A percentile compares a stretch with the other conserved stretches of the same genome.
Conservation (phyloP, 2,888 invertebrate species). For the Epinotia bilunana region DNA sequence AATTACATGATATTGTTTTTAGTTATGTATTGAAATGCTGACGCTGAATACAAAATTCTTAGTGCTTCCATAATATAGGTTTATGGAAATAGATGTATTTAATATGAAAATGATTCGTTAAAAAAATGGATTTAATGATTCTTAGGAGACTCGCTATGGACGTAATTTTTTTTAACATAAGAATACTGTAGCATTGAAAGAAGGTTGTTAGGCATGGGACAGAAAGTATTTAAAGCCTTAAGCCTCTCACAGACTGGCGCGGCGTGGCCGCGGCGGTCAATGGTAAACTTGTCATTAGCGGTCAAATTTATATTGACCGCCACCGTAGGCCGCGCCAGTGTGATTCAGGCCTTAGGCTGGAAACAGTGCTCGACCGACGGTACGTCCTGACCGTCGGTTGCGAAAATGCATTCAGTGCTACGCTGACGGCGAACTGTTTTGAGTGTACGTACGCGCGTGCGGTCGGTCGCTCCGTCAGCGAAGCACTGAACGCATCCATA, state of each 20-base stretch:
- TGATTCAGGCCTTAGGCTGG: background rate
- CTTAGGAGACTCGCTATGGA: background rate
- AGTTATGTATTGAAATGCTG: conserved; percentile 57
- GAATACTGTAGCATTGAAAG: conserved; percentile 11
- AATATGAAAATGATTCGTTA: conserved; percentile 14
- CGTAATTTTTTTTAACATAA: background rate
- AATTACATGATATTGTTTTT: conserved; percentile 51
- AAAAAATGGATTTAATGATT: background rate
- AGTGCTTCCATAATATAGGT: conserved; percentile 72
- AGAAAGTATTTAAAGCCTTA: background rate
- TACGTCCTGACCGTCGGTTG: too few relatives aligned
- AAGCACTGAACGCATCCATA: too few relatives aligned
- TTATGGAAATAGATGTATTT: conserved; percentile 52
- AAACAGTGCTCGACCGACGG: too few relatives aligned
- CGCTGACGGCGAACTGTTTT: too few relatives aligned
- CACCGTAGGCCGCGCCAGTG: too few relatives aligned
- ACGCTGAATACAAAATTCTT: conserved; percentile 62
- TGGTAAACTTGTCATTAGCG: too few relatives aligned
- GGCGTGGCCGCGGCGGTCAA: too few relatives aligned
- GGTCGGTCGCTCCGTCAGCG: too few relatives aligned
- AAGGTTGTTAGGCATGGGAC: conserved; percentile 2
- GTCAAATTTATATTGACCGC: too few relatives aligned
- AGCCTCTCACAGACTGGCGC: too few relatives aligned
- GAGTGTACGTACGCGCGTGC: too few relatives aligned
- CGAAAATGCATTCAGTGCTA: too few relatives aligned